Conservation (phyloP, 1,140 invertebrate species). For the Hycleus phaleratus region DNA sequence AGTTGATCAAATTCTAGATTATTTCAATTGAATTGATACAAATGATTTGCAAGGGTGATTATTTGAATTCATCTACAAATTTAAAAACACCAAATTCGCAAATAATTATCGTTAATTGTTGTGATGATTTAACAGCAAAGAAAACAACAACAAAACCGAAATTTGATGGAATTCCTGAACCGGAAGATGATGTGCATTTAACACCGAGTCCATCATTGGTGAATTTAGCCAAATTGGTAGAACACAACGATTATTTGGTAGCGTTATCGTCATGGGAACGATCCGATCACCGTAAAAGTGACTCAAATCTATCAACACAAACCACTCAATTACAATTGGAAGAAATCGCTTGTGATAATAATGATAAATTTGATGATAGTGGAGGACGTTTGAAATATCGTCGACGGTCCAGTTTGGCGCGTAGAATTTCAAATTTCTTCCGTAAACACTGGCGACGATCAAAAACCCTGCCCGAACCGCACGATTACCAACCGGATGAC, state of each 20-base stretch:
- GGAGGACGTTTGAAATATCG: not conserved
- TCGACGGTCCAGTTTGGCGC: conserved; percentile 22
- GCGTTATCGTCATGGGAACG: conserved; percentile 36
- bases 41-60: too few relatives aligned
- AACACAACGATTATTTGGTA: conserved; percentile 34
- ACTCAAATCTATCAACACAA: too few relatives aligned
- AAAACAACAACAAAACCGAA: too few relatives aligned
- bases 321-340: not conserved
- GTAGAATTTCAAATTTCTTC: conserved; percentile 29
- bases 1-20: too few relatives aligned
- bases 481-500: not conserved
- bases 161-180: conserved; percentile 29
- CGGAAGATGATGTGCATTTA: conserved; percentile 35
- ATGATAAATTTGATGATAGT: too few relatives aligned
- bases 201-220: conserved; percentile 37
- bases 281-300: conserved; percentile 17
- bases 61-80: too few relatives aligned
- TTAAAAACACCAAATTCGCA: too few relatives aligned
- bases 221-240: conserved; percentile 34
- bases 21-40: too few relatives aligned
- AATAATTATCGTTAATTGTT: too few relatives aligned
- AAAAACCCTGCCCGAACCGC: conserved; percentile 2
- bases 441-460: conserved; percentile 21
- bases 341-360: not conserved
- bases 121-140: too few relatives aligned